Evolutionary conservation across 2,797 vertebrate genomes (phyloP).

Genomic region (Myiotriccus ornatus): DNA sequence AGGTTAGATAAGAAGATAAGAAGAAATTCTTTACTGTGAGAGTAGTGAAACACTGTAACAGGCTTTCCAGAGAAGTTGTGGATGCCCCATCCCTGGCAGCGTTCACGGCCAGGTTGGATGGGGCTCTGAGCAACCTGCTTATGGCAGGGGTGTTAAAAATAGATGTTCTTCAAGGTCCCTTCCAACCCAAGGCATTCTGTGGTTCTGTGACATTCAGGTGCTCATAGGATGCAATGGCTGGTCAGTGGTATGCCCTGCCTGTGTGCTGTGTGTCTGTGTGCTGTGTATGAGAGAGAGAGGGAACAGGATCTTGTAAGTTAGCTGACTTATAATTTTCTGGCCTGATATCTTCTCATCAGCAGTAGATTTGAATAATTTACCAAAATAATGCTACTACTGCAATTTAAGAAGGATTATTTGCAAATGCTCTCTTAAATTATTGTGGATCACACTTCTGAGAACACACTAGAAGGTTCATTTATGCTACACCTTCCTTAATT

Average conservation of each 20-base stretch:
- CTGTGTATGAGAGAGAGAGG: background rate
- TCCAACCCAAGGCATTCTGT: background rate
- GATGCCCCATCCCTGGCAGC: background rate
- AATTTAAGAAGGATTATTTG: slow-evolving; percentile 31
- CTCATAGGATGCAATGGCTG: background rate
- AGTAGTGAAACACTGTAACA: background rate
- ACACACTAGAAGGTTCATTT: background rate
- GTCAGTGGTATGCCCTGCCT: background rate
- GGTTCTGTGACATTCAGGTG: background rate
- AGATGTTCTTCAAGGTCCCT: background rate
- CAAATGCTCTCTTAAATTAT: background rate
- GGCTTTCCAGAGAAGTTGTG: background rate
- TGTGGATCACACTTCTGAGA: slow-evolving; percentile 6
- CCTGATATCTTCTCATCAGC: background rate
- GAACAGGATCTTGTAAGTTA: background rate
- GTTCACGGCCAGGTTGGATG: background rate
- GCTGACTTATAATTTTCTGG: background rate
- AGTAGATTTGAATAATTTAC: slow-evolving; percentile 5
- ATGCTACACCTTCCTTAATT: background rate
- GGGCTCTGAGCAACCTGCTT: background rate
- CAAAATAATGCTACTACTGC: background rate
- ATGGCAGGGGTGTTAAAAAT: background rate
- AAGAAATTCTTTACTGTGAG: background rate
- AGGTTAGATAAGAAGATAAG: background rate
- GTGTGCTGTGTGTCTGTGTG: background rate